Conservation (phyloP, 2,797 vertebrate species). For the Malurus splendens region DNA sequence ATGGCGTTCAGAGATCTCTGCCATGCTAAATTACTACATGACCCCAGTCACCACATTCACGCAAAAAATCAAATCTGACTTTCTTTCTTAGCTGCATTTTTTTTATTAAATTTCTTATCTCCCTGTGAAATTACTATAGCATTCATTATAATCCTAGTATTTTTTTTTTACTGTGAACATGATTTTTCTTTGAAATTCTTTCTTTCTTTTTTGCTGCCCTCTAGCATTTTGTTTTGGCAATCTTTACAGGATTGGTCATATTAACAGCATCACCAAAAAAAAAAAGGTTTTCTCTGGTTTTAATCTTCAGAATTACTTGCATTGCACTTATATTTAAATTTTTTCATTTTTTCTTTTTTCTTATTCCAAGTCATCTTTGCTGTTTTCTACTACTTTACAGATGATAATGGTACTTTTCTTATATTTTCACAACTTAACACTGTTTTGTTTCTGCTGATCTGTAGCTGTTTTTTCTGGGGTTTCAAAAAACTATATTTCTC, state of each 20-base stretch:
- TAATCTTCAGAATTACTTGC: not conserved
- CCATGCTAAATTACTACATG: not conserved
- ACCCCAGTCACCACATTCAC: not conserved
- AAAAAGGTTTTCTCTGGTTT: not conserved
- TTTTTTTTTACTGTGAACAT: not conserved
- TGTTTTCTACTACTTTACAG: not conserved
- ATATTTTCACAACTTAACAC: not conserved
- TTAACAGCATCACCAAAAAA: not conserved
- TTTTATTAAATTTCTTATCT: not conserved
- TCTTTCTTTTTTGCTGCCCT: not conserved
- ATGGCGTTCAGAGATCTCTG: not conserved
- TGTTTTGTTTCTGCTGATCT: not conserved
- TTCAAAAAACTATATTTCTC: not conserved
- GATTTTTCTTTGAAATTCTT: not conserved
- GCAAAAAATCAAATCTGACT: not conserved
- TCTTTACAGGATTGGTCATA: not conserved
- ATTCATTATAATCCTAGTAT: not conserved
- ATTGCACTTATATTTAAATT: not conserved
- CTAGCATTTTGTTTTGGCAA: not conserved
- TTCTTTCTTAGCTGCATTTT: not conserved
- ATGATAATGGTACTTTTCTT: not conserved
- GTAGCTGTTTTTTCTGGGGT: not conserved
- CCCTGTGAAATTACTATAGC: not conserved
- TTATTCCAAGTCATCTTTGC: not conserved
- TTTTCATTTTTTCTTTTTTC: not conserved